Evolutionary conservation across 1,140 invertebrate species (phyloP).

Genomic region (Glomeris maerens): DNA sequence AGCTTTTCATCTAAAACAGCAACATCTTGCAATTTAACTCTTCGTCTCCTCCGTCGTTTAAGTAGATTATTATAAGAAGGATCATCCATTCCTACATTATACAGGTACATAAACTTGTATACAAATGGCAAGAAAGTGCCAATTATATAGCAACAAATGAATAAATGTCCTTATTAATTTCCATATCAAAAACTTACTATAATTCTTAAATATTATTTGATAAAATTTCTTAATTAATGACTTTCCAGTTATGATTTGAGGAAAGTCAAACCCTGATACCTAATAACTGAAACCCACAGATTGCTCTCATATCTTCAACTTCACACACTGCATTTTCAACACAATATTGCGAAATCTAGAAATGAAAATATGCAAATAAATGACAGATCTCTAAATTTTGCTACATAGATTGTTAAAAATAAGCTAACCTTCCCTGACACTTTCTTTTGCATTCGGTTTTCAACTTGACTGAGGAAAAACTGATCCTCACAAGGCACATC

Average conservation of each 20-base stretch:
- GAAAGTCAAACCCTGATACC: no score
- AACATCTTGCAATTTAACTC: conserved; percentile 18
- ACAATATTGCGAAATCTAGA: conserved; percentile 20
- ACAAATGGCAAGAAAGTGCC: not conserved
- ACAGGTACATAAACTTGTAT: not conserved
- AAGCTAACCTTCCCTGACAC: conserved; percentile 18
- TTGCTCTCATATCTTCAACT: conserved; percentile 28
- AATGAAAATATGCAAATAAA: no score
- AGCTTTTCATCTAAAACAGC: no score
- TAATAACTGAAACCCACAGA: conserved; percentile 30
- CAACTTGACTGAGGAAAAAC: conserved; percentile 22
- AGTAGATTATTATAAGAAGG: no score
- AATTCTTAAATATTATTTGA: no score
- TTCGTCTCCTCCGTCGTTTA: conserved; percentile 25
- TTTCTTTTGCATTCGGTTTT: conserved; percentile 22
- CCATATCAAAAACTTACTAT: no score
- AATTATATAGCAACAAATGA: not conserved
- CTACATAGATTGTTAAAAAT: no score
- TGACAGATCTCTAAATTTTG: no score
- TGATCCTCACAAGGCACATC: conserved; percentile 9
- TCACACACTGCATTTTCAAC: conserved; percentile 28
- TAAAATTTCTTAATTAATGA: no score
- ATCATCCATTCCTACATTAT: not conserved
- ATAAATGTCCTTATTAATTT: conserved; percentile 1
- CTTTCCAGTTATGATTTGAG: no score